phyloP scores from a whole-genome alignment of 1,140 invertebrate species.

The Apis florea region DNA sequence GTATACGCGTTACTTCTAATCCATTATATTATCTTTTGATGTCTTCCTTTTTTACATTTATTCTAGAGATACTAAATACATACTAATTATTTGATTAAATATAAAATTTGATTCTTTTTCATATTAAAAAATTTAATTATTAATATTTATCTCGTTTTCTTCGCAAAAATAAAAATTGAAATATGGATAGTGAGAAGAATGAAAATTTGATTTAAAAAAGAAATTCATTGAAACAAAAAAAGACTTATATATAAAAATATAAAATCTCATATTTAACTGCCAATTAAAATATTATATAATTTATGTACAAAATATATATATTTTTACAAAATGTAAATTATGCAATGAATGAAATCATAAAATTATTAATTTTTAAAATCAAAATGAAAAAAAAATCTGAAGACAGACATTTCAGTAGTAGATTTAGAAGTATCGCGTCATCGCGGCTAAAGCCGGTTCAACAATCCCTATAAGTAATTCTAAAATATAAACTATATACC shows the following conservation, averaged over 20 bases:
- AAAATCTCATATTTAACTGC: slow-evolving; percentile 33
- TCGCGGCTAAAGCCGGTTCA: slow-evolving; percentile 29
- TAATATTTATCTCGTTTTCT: background rate
- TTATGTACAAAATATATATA: slow-evolving; percentile 24
- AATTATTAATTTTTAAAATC: background rate
- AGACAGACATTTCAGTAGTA: slow-evolving; percentile 24
- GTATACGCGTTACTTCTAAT: slow-evolving; percentile 53
- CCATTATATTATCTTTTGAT: slow-evolving; percentile 17
- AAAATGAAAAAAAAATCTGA: background rate
- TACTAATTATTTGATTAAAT: background rate
- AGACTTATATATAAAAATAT: slow-evolving; percentile 53
- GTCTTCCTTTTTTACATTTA: slow-evolving; percentile 5
- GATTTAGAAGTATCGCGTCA: slow-evolving; percentile 42
- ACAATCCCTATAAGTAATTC: slow-evolving; percentile 51
- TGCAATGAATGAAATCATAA: background rate
- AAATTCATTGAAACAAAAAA: background rate
- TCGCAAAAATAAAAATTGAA: background rate
- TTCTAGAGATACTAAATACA: background rate
- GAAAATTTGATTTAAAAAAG: slow-evolving; percentile 2
- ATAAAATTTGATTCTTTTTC: background rate
- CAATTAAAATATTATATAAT: slow-evolving; percentile 7
- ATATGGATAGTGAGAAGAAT: background rate
- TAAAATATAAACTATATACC: slow-evolving; percentile 56
- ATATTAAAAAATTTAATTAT: background rate
- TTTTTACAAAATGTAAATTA: background rate